phyloP scores from a whole-genome alignment of 2,888 invertebrate species.

The Pachymerium ferrugineum region DNA sequence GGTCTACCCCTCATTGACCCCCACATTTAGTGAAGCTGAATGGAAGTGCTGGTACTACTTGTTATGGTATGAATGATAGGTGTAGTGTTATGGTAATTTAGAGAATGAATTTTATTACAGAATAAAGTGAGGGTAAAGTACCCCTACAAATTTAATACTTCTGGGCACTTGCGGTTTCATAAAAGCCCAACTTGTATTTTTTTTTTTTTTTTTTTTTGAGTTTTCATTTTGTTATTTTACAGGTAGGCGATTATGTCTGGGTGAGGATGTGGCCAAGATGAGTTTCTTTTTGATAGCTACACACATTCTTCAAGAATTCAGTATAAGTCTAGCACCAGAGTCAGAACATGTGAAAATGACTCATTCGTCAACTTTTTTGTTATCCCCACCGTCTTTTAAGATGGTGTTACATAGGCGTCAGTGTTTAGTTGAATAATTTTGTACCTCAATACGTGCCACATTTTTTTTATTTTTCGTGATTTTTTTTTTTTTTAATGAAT shows the following conservation, averaged over 20 bases:
- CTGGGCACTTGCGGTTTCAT: no score
- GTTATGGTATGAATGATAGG: no score
- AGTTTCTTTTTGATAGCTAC: constrained; percentile 60
- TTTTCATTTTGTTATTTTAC: no score
- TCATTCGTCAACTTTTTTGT: constrained; percentile 25
- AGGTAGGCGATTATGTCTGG: constrained; percentile 80
- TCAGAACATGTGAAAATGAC: constrained; percentile 40
- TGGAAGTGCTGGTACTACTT: no score
- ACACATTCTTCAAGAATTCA: constrained; percentile 58
- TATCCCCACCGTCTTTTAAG: constrained; percentile 28
- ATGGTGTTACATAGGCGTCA: constrained; percentile 5
- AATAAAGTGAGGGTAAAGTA: no score
- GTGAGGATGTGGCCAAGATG: constrained; percentile 75
- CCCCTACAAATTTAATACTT: no score
- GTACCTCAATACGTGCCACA: background rate
- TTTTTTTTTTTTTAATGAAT: background rate
- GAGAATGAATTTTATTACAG: no score
- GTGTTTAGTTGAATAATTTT: background rate
- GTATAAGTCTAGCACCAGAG: constrained; percentile 60
- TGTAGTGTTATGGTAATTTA: no score
- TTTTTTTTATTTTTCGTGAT: background rate
- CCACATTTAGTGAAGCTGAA: no score
- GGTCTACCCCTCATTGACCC: no score
- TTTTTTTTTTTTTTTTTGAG: no score
- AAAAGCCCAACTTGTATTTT: no score